phyloP scores from a whole-genome alignment of 2,113 vertebrate species.

The Uropsilus gracilis region DNA sequence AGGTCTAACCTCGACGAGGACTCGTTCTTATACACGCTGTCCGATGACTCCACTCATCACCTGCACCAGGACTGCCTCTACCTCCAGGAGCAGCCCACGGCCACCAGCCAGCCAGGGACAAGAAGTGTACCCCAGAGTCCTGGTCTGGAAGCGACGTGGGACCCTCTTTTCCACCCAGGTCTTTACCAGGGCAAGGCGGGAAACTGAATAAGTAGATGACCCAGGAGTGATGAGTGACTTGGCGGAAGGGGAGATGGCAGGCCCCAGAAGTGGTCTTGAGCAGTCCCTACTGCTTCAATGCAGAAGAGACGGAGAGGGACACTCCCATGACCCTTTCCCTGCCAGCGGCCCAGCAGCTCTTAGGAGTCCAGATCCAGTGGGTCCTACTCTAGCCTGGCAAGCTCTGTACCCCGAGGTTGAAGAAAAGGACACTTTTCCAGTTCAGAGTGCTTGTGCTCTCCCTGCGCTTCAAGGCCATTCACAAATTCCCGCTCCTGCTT shows the following conservation, averaged over 20 bases:
- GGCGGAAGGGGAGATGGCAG: not conserved
- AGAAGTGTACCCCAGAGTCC: conserved; percentile 69
- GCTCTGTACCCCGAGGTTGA: not conserved
- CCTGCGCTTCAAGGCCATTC: not conserved
- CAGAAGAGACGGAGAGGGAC: not conserved
- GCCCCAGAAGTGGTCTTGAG: not conserved
- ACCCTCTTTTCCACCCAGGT: conserved; percentile 85
- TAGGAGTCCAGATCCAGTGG: fast-evolving
- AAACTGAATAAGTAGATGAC: not conserved
- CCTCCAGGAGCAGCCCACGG: conserved; percentile 82
- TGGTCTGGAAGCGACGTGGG: conserved; percentile 73
- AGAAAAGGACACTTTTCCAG: not conserved
- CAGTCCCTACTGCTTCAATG: not conserved
- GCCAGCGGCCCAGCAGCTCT: not conserved
- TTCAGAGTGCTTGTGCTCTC: not conserved
- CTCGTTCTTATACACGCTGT: conserved; percentile 87
- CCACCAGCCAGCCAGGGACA: conserved; percentile 68
- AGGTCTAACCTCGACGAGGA: conserved; percentile 80
- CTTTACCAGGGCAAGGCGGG: not conserved
- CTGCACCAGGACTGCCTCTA: conserved; percentile 82
- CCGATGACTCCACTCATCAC: conserved; percentile 88
- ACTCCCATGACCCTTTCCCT: not conserved
- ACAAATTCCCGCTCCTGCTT: not conserved
- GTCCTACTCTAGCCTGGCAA: not conserved
- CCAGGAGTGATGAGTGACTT: not conserved